Evolutionary conservation across 2,888 invertebrate genomes (phyloP).

Genomic region (Pycnomerus fuliginosus): DNA sequence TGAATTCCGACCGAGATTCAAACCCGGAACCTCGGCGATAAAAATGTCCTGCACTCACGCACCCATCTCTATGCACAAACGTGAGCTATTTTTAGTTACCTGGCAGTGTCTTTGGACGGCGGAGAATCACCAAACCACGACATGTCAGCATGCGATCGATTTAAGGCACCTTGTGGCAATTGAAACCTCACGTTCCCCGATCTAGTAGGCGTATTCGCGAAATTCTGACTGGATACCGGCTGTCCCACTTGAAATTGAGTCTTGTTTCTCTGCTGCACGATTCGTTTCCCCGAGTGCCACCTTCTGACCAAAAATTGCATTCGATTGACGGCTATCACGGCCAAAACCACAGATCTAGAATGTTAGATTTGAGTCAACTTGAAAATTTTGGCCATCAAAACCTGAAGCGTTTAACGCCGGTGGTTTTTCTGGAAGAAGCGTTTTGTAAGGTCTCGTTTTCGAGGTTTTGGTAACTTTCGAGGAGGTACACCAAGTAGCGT

Average conservation of each 20-base stretch:
- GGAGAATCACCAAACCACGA: conserved; percentile 47
- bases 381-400: neutral
- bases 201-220: conserved; percentile 22
- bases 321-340: conserved; percentile 61
- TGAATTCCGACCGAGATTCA: too few species aligned
- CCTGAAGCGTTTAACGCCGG: neutral
- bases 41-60: too few species aligned
- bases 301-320: conserved; percentile 67
- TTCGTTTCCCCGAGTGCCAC: conserved; percentile 62
- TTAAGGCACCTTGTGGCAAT: too few species aligned
- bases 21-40: too few species aligned
- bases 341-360: conserved; percentile 57
- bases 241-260: conserved; percentile 46
- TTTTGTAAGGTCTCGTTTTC: neutral
- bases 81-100: neutral
- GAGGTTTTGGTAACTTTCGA: conserved; percentile 8
- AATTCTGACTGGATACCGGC: conserved; percentile 47
- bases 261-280: conserved; percentile 31
- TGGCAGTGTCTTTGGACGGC: conserved; percentile 41
- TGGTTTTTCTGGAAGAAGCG: neutral
- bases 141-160: conserved; percentile 10
- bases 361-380: neutral
- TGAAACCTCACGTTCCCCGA: too few species aligned
- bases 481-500: conserved; percentile 67
- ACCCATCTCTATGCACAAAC: neutral